phyloP scores from a whole-genome alignment of 2,888 invertebrate species.

The Allophyes oxyacanthae region DNA sequence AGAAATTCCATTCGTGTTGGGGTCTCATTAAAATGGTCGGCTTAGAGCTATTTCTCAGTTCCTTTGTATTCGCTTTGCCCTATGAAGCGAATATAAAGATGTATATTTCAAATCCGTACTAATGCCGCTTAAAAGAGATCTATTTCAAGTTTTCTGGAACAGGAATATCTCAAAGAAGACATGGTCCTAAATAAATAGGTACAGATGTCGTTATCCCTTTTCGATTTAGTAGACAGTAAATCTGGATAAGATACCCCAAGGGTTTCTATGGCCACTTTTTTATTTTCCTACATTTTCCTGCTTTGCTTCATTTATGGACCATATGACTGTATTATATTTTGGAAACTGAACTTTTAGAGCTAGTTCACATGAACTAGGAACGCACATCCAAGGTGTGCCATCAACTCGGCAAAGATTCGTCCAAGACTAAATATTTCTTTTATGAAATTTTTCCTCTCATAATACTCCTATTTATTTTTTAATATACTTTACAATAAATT shows the following conservation, averaged over 20 bases:
- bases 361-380: too few relatives aligned
- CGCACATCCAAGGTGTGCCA: too few relatives aligned
- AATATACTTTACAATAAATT: too few relatives aligned
- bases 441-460: too few relatives aligned
- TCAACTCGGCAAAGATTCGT: too few relatives aligned
- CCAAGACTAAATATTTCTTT: too few relatives aligned
- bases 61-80: constrained; percentile 24
- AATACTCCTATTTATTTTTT: too few relatives aligned
- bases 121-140: constrained; percentile 6
- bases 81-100: constrained; percentile 12
- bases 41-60: constrained; percentile 20
- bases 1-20: not conserved
- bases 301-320: too few relatives aligned
- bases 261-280: constrained; percentile 3
- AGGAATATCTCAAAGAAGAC: not conserved
- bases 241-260: constrained; percentile 12
- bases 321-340: too few relatives aligned
- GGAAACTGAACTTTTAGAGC: not conserved
- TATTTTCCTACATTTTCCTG: constrained; percentile 2
- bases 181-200: not conserved
- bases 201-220: constrained; percentile 2
- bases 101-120: constrained; percentile 17
- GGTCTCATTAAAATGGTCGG: constrained; percentile 36
- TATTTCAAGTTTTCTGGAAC: not conserved
- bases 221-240: constrained; percentile 4